Conservation (phyloP, 1,140 invertebrate species). For the Gryon sp. region DNA sequence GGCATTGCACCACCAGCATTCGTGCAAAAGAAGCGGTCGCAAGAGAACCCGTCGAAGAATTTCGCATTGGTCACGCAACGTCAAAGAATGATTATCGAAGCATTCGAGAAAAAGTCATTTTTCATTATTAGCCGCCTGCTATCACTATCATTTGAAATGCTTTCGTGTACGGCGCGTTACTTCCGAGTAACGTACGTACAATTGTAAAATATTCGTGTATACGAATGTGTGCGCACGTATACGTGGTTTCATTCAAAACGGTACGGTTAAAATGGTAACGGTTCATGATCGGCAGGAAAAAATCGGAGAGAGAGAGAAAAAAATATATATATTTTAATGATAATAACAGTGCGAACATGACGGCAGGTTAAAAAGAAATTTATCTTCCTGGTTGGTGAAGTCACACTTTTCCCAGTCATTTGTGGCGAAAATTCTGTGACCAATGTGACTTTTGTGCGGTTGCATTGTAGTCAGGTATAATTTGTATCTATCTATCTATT, state of each 20-base stretch:
- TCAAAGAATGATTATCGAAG: conserved; percentile 58
- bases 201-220: conserved; percentile 39
- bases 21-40: conserved; percentile 55
- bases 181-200: conserved; percentile 54
- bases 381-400: conserved; percentile 31
- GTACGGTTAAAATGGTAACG: conserved; percentile 52
- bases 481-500: no score
- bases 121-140: conserved; percentile 58
- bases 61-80: conserved; percentile 59
- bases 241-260: conserved; percentile 41
- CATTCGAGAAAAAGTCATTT: conserved; percentile 53
- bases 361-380: conserved; percentile 21
- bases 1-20: conserved; percentile 54
- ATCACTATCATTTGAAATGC: conserved; percentile 61
- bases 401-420: not conserved
- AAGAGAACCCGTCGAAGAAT: conserved; percentile 50
- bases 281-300: conserved; percentile 28
- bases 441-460: not conserved
- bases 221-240: not conserved
- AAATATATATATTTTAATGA: conserved; percentile 53
- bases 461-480: not conserved
- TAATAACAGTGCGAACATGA: conserved; percentile 43
- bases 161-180: conserved; percentile 51
- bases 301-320: no score
- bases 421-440: conserved; percentile 13